A percentile compares a stretch with the other conserved stretches of the same genome.
Evolutionary conservation across 2,888 invertebrate species (phyloP).

Genomic region (Craniophora ligustri): DNA sequence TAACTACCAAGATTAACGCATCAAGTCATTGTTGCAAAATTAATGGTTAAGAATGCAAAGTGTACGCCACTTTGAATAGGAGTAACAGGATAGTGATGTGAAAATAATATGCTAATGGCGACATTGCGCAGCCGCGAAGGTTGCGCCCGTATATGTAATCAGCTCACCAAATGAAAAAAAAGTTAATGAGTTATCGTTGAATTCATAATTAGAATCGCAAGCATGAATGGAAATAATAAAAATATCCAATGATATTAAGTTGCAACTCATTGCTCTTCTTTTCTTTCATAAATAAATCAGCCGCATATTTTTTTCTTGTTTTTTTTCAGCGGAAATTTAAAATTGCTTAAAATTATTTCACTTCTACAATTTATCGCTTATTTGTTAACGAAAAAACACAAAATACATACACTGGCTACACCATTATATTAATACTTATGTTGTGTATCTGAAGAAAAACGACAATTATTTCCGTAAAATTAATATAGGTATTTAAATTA

Average conservation of each 20-base stretch:
- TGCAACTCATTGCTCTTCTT: not conserved
- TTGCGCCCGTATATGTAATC: slow-evolving; percentile 46
- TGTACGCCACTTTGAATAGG: slow-evolving; percentile 23
- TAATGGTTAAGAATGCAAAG: slow-evolving; percentile 25
- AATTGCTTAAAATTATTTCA: too few relatives aligned
- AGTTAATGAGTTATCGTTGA: slow-evolving; percentile 16
- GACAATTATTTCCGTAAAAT: too few relatives aligned
- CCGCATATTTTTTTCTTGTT: too few relatives aligned
- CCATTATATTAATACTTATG: too few relatives aligned
- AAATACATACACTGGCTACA: too few relatives aligned
- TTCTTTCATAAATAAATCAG: too few relatives aligned
- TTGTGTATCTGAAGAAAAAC: too few relatives aligned
- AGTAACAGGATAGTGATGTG: slow-evolving; percentile 40
- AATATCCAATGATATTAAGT: not conserved
- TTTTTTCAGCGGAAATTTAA: too few relatives aligned
- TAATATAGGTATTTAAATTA: too few relatives aligned
- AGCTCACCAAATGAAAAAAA: slow-evolving; percentile 26
- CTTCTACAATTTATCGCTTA: too few relatives aligned
- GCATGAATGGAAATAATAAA: not conserved
- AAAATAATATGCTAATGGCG: slow-evolving; percentile 48
- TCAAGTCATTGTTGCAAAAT: slow-evolving; percentile 29
- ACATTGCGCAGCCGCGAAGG: slow-evolving; percentile 45
- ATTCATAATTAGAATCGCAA: slow-evolving; percentile 6
- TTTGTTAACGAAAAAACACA: too few relatives aligned
- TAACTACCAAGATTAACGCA: slow-evolving; percentile 29